Evolutionary conservation across 2,797 vertebrate genomes (phyloP).

Genomic region (Sibirionetta formosa): DNA sequence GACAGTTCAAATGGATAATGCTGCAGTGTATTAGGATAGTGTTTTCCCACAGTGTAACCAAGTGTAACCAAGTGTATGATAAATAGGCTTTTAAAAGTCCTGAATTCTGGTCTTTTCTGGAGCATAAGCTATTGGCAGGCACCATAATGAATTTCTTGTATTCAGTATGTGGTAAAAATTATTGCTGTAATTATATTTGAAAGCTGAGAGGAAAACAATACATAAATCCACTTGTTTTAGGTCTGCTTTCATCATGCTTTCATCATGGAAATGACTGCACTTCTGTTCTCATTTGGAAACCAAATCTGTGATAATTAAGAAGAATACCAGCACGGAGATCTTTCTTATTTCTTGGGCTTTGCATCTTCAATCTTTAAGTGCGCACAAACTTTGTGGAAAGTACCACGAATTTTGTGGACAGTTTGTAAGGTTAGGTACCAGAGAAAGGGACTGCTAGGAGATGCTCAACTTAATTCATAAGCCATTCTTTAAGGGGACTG

Average conservation of each 20-base stretch:
- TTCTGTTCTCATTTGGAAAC: background rate
- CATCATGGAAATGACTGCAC: background rate
- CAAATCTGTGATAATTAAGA: background rate
- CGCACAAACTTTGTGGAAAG: background rate
- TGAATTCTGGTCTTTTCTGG: background rate
- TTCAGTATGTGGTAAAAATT: background rate
- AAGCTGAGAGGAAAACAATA: background rate
- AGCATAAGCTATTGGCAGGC: background rate
- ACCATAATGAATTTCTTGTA: background rate
- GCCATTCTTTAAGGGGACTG: background rate
- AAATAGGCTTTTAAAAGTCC: background rate
- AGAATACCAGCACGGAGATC: background rate
- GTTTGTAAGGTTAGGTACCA: background rate
- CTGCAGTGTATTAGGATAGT: background rate
- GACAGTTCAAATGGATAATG: background rate
- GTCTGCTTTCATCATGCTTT: background rate
- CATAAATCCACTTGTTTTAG: background rate
- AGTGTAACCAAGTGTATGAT: background rate
- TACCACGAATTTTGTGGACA: background rate
- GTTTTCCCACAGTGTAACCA: background rate
- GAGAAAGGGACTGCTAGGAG: background rate
- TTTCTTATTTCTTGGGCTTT: background rate
- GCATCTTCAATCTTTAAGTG: background rate
- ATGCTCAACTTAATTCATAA: background rate
- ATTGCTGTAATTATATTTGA: background rate